phyloP scores from a whole-genome alignment of 2,888 invertebrate species.

The Drosophila atroscutellata region DNA sequence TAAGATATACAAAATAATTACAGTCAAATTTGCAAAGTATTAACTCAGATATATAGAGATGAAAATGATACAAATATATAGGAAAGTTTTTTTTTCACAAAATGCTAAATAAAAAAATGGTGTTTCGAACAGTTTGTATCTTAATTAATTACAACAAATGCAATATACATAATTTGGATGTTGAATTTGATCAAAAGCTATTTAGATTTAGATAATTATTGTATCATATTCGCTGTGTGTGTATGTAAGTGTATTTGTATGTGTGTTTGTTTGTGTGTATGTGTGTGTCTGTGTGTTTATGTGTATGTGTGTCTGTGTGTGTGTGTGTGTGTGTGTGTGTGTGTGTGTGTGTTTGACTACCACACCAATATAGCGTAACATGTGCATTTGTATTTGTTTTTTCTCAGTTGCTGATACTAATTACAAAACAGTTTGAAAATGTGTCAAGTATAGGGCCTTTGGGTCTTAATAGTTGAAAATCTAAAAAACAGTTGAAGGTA shows the following conservation, averaged over 20 bases:
- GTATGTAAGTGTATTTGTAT: neutral
- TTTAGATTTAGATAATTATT: slow-evolving; percentile 23
- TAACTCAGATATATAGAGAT: slow-evolving; percentile 37
- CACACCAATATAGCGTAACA: slow-evolving; percentile 53
- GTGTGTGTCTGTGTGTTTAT: slow-evolving; percentile 22
- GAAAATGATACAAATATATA: slow-evolving; percentile 38
- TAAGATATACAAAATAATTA: slow-evolving; percentile 46
- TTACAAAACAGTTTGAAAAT: slow-evolving; percentile 47
- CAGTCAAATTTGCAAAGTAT: slow-evolving; percentile 47
- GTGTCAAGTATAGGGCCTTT: slow-evolving; percentile 37
- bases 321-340: slow-evolving; percentile 26
- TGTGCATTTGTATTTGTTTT: slow-evolving; percentile 39
- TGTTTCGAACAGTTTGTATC: slow-evolving; percentile 41
- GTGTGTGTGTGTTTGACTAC: slow-evolving; percentile 47
- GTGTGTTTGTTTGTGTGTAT: slow-evolving; percentile 21
- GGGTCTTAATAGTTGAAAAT: slow-evolving; percentile 22
- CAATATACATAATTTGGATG: slow-evolving; percentile 34
- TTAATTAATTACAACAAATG: slow-evolving; percentile 61
- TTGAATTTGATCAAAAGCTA: slow-evolving; percentile 47
- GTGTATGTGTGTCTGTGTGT: slow-evolving; percentile 22
- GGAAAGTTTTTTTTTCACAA: slow-evolving; percentile 42
- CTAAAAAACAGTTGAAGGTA: slow-evolving; percentile 27
- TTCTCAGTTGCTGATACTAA: slow-evolving; percentile 44
- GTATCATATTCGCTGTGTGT: slow-evolving; percentile 8
- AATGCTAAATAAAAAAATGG: slow-evolving; percentile 66